Evolutionary conservation across 2,888 invertebrate species (phyloP).

Genomic region (Sylvicola cinctus): DNA sequence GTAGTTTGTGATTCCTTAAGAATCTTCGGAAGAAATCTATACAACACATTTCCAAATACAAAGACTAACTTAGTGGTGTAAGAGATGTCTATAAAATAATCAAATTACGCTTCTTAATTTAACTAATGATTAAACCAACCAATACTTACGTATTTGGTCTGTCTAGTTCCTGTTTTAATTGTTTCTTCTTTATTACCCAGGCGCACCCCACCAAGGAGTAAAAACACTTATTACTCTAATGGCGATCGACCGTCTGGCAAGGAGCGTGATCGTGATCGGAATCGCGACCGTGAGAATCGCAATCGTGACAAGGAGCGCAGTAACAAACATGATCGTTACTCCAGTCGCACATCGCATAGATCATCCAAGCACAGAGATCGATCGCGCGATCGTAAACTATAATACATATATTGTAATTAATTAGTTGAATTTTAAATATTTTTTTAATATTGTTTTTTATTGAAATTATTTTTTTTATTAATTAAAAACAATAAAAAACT

Average conservation of each 20-base stretch:
- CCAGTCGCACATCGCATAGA: conserved; percentile 15
- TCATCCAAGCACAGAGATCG: conserved; percentile 19
- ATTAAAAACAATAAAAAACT: no score
- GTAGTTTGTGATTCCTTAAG: no score
- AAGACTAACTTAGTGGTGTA: no score
- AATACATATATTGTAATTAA: no score
- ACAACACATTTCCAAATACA: no score
- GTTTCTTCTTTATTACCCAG: neutral
- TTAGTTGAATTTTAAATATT: neutral
- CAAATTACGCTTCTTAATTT: no score
- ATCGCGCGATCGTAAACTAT: conserved; percentile 21
- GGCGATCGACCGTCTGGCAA: conserved; percentile 12
- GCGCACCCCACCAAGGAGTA: neutral
- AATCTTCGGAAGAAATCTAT: no score
- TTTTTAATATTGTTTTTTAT: no score
- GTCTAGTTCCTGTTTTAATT: neutral
- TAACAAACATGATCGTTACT: conserved; percentile 17
- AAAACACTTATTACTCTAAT: conserved; percentile 15
- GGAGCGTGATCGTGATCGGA: conserved; percentile 2
- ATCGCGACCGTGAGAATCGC: conserved; percentile 1
- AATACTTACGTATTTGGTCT: neutral
- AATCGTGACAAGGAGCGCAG: conserved; percentile 7
- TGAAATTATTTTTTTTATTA: no score
- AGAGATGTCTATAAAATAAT: no score
- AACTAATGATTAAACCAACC: no score